A percentile compares a stretch with the other conserved stretches of the same genome.
These are phyloP conservation scores for Gymnoscelis rufifasciata DNA, from an alignment of 2,888 invertebrate species.

Conservation along the genomic window DNA sequence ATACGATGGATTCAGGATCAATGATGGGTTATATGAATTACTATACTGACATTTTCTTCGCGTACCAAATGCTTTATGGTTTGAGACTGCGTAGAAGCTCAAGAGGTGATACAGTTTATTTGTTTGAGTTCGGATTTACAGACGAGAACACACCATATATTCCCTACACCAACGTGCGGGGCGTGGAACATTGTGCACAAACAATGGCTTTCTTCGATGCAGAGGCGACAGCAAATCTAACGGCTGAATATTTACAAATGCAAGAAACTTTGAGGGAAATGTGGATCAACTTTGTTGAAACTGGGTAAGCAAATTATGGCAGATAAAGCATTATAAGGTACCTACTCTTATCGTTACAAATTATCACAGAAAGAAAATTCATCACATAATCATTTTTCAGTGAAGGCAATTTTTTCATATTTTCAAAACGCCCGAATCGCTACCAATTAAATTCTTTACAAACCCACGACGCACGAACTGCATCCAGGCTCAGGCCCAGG, in stretches of 20 bases:
- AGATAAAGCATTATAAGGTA: too few relatives aligned
- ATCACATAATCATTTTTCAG: too few relatives aligned
- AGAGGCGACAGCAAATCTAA: background rate
- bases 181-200: conserved; percentile 43
- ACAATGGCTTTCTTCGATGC: conserved; percentile 30
- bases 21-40: conserved; percentile 33
- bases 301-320: conserved; percentile 1
- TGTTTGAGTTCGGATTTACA: conserved; percentile 47
- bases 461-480: too few relatives aligned
- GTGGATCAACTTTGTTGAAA: conserved; percentile 1
- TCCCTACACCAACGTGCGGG: conserved; percentile 34
- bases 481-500: too few relatives aligned
- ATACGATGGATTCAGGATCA: background rate
- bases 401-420: too few relatives aligned
- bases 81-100: conserved; percentile 35
- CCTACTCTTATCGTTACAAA: too few relatives aligned
- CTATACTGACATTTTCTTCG: conserved; percentile 52
- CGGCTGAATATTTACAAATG: background rate
- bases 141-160: conserved; percentile 33
- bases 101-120: conserved; percentile 44
- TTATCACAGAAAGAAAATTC: too few relatives aligned
- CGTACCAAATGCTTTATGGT: conserved; percentile 35
- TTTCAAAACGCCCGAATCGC: too few relatives aligned
- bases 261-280: background rate
- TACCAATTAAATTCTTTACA: too few relatives aligned